Conservation (phyloP, 2,888 invertebrate genomes). For the Harmothoe impar region DNA sequence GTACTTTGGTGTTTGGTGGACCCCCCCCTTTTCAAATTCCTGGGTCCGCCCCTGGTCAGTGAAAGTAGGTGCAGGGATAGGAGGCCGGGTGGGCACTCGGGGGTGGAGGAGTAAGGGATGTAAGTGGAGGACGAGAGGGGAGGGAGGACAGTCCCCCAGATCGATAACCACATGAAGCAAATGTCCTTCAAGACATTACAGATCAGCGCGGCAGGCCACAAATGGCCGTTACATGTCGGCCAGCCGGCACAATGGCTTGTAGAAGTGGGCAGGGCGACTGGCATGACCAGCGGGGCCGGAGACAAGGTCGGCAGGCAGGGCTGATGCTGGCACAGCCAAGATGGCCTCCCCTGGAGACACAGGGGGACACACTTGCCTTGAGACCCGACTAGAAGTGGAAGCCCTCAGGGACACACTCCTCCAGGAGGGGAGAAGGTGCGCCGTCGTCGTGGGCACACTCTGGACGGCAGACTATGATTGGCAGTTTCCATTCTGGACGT, state of each 20-base stretch:
- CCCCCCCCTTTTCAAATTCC: too few relatives aligned
- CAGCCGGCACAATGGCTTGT: conserved; percentile 51
- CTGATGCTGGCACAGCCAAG: neutral
- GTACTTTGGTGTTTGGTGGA: too few relatives aligned
- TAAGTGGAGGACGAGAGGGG: conserved; percentile 20
- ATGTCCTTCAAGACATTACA: conserved; percentile 55
- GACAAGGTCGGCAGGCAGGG: conserved; percentile 3
- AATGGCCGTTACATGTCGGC: conserved; percentile 55
- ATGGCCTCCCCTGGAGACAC: neutral
- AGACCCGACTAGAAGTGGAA: neutral
- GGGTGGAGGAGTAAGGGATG: neutral
- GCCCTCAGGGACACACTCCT: neutral
- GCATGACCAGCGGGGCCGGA: neutral
- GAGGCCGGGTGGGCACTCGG: neutral
- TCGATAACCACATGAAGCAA: conserved; percentile 48
- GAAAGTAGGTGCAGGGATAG: neutral
- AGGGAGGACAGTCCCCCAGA: conserved; percentile 10
- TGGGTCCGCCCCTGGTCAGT: too few relatives aligned
- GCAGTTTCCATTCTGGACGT: too few relatives aligned
- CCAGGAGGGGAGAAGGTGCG: neutral
- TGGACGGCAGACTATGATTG: too few relatives aligned
- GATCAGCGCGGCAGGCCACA: neutral
- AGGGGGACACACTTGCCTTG: neutral
- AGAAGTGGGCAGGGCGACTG: neutral
- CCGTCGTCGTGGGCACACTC: neutral